A percentile compares a stretch with the other conserved stretches of the same genome.
phyloP scores from a whole-genome alignment of 2,797 vertebrate species.

The Eulemur albifrons region DNA sequence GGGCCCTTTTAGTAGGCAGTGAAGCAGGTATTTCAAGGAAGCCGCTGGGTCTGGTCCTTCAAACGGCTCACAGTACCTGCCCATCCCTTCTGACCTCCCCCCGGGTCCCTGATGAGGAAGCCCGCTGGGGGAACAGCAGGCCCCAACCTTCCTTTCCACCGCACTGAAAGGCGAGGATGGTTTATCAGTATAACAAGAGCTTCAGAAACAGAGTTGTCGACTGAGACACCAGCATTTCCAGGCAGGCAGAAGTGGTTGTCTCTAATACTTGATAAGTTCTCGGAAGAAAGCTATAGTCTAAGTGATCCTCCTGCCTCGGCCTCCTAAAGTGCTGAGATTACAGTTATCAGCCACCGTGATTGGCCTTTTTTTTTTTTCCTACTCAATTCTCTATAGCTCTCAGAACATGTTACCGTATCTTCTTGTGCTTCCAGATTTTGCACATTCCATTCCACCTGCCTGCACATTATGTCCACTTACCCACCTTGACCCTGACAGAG shows the following conservation, averaged over 20 bases:
- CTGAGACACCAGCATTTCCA: background rate
- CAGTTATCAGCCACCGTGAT: background rate
- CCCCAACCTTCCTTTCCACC: background rate
- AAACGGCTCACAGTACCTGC: background rate
- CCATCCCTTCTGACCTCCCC: background rate
- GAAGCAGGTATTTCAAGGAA: background rate
- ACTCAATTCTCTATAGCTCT: background rate
- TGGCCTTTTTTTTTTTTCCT: background rate
- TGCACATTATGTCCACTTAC: background rate
- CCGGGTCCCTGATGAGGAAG: background rate
- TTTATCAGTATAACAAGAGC: background rate
- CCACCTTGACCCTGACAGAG: background rate
- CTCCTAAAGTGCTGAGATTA: background rate
- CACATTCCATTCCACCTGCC: background rate
- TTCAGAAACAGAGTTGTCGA: background rate
- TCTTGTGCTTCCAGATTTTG: background rate
- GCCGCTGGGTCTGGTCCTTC: background rate
- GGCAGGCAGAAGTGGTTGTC: background rate
- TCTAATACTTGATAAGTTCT: background rate
- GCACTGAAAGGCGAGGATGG: background rate
- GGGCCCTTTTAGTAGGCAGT: background rate
- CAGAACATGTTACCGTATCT: background rate
- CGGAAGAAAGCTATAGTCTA: background rate
- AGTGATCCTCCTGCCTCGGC: background rate
- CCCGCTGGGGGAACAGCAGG: background rate